Base-by-base conservation (phyloP, 2,888 invertebrate genomes). In the Sturmia bella region DNA sequence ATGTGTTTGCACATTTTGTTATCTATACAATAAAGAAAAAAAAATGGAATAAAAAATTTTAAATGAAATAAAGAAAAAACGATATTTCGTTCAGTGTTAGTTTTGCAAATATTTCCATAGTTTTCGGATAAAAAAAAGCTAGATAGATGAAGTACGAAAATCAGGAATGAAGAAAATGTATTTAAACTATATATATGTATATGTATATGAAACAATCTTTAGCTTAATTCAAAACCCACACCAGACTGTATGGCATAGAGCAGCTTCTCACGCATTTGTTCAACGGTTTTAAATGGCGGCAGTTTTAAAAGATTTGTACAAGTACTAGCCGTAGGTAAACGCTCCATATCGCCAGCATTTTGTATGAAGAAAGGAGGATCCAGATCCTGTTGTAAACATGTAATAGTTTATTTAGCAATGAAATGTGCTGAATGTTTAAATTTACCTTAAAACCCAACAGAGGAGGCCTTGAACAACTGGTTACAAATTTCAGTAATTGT, bases 231-330 rank as follows among this genome's bases (percentile, higher is more conserved):
- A 92, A 99, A 99, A 50, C 99, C 99, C 52, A 98, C 96, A 86
- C 97, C 97, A 82, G 98, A 95, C 91, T 98, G 97, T 87, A 99
- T 97, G 54, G 98, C 98, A 89, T 98, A 97, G 11, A 97, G 91
- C 74, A 99, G 92, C 90, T 98, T 98, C 86, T 95, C 95, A 45
- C 94, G 93, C 87, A 99, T 92, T 72, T 94, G 92, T 73, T 94
- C 93, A 86, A 96, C 95, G 61, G 95, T 95, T 83, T 93, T 93
- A 89, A 98, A 97, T 88, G 98, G 96, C 0, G 99, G 99, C 85
- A 99, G 93, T 92, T 99, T 99, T 81, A 99, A 92, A 83, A 99
- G 93, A 92, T 99, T 99, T 95, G 99, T 97, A 90, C 99, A 99
- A 4, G 99, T 99, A 90, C 98, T 98, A 9, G 99, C 97, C 12